Evolutionary conservation across 2,113 vertebrate genomes (phyloP), one percentile per base, ranked within the genome.

Genomic region (Origma solitaria): DNA sequence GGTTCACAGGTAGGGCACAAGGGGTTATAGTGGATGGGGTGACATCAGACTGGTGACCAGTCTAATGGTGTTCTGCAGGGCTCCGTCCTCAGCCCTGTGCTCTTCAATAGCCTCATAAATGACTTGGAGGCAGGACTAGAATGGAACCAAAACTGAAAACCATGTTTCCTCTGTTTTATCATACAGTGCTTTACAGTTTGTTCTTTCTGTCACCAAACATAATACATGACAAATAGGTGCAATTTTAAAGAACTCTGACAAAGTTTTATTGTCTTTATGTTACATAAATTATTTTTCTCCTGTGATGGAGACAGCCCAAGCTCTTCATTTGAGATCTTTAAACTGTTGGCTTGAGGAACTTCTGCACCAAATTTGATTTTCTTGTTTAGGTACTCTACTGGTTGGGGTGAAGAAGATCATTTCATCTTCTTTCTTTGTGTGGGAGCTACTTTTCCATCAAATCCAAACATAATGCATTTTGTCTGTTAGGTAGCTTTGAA

Each of bases 121-220:
- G 0, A 47, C 15, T 28, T 15, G 15, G 15, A 30, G 40, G 13
- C 10, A 75, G 50, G 50, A 57, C 15, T 1, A 0, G 51, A 57
- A 35, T 16, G 4, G 13, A 31, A 57, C 13, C 35, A 66, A 57
- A 85, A 66, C 16, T 49, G 42, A 9, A 85, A 76, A 33, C 33
- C 17, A 8, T 61, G 13, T 42, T 85, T 61, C 51, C 33, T 17
- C 37, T 69, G 17, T 91, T 94, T 90, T 53, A 45, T 80, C 61
- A 57, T 86, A 70, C 62, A 28, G 28, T 90, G 13, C n/a, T 87
- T 94, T 88, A 60, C 23, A 81, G 50, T 35, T 84, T 93, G 53
- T 84, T 90, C 80, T 33, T 76, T 93, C 79, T 94, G 85, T 96
- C 76, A 70, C 40, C 47, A 92, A 92, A 92, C 30, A 87, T 76